Evolutionary conservation across 1,140 invertebrate species (phyloP).

Genomic region (Gonatopus flavifemur): DNA sequence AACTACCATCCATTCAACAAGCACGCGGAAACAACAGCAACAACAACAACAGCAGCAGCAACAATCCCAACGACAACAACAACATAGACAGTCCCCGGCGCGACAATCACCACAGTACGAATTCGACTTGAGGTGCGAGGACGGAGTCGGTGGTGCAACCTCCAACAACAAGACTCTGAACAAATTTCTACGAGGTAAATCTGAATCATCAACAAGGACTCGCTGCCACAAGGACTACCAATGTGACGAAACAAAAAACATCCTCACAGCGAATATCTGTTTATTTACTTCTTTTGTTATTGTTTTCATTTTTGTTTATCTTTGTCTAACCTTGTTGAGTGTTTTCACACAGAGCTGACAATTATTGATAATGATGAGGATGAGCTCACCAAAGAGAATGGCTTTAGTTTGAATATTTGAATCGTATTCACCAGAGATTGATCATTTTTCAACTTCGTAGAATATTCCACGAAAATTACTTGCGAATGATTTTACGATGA

Average conservation of each 20-base stretch:
- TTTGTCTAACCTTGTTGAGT: too few relatives aligned
- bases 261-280: not conserved
- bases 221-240: constrained; percentile 8
- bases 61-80: constrained; percentile 6
- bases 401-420: too few relatives aligned
- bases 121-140: constrained; percentile 2
- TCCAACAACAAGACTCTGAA: constrained; percentile 55
- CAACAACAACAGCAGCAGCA: constrained; percentile 27
- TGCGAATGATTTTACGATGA: too few relatives aligned
- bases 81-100: not conserved
- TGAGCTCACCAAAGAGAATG: too few relatives aligned
- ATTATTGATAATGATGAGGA: too few relatives aligned
- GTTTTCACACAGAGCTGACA: too few relatives aligned
- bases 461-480: too few relatives aligned
- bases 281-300: too few relatives aligned
- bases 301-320: too few relatives aligned
- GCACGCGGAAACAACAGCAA: constrained; percentile 20
- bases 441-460: too few relatives aligned
- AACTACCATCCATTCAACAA: constrained; percentile 19
- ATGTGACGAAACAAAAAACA: not conserved
- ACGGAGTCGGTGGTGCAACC: constrained; percentile 45
- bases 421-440: too few relatives aligned
- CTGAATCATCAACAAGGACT: constrained; percentile 10
- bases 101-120: not conserved
- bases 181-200: constrained; percentile 56